Evolutionary conservation across 2,797 vertebrate species (phyloP).

Genomic region (Echiichthys vipera): DNA sequence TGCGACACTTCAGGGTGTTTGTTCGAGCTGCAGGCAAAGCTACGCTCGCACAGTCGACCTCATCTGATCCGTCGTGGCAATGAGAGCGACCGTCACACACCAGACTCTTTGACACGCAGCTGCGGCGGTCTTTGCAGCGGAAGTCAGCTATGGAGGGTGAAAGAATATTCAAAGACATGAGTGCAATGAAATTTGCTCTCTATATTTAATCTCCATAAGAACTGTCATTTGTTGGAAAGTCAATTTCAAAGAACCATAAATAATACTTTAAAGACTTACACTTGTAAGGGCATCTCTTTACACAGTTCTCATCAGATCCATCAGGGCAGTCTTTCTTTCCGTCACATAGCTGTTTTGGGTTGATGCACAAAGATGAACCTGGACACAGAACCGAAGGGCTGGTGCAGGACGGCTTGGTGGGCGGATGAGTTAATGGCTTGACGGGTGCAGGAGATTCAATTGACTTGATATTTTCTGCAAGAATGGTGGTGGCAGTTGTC

Average conservation of each 20-base stretch:
- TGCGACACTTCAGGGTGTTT: slow-evolving; percentile 26
- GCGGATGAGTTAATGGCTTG: not conserved
- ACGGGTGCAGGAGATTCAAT: not conserved
- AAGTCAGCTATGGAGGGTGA: slow-evolving; percentile 45
- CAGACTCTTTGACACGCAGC: slow-evolving; percentile 60
- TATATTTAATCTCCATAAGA: not conserved
- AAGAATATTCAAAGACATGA: not conserved
- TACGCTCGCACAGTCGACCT: slow-evolving; percentile 47
- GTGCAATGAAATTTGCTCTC: not conserved
- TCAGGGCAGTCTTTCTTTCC: slow-evolving; percentile 87
- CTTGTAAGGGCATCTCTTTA: slow-evolving; percentile 73
- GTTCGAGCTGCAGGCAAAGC: not conserved
- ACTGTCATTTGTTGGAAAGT: not conserved
- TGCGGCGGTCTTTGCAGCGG: slow-evolving; percentile 64
- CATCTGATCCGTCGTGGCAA: slow-evolving; percentile 77
- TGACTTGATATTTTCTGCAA: not conserved
- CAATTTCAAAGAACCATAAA: not conserved
- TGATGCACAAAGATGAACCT: slow-evolving; percentile 79
- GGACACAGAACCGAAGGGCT: slow-evolving; percentile 82
- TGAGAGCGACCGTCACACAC: slow-evolving; percentile 76
- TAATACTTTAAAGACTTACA: slow-evolving; percentile 66
- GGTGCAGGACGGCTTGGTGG: slow-evolving; percentile 56
- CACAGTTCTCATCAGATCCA: slow-evolving; percentile 87
- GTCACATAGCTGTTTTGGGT: slow-evolving; percentile 83
- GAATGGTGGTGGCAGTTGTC: not conserved